Base-by-base conservation (phyloP, 2,888 invertebrate species). In the Apomyelois bistriatella region DNA sequence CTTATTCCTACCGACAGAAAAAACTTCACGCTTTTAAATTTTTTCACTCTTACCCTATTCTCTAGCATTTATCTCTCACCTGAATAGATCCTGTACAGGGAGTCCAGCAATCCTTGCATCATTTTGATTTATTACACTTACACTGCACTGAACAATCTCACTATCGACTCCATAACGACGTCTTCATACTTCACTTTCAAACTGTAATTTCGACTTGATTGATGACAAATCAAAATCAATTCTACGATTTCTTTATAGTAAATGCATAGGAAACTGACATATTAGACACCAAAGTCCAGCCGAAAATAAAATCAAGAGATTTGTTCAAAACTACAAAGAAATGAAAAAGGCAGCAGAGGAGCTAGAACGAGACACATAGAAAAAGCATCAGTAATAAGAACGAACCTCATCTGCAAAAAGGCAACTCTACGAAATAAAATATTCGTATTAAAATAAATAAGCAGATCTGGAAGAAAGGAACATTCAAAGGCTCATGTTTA, bases 61-160 rank as follows among this genome's bases (percentile, higher is more conserved):
- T 5, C 7, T 28, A 28, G 28, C 28, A 28, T 5, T 7, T 5
- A 28, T 7, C n/a, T 10, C 79, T 82, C 68, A 90, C 89, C 89
- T 85, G 87, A 64, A 63, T 89, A 90, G 68, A 90, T 90, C 72
- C 76, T 88, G 74, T 82, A 84, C 54, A 89, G 77, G 53, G 90
- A 89, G 53, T 86, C 89, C 74, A 90, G 68, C 62, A 90, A 75
- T 71, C 89, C 90, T 76, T 90, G 89, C 89, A 90, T 89, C 89
- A 89, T 90, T 66, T 83, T 90, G 76, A 61, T 62, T 59, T 61
- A 61, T 69, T 72, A 58, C 75, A 75, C 75, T 72, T 64, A 69
- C 64, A 70, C 68, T 64, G 67, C 64, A 66, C 63, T 55, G 69
- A 64, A 67, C 65, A 62, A 55, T 61, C 61, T 59, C 59, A 53